A percentile compares a stretch with the other conserved stretches of the same genome.
Conservation (phyloP, 2,113 vertebrate genomes). For the Shinisaurus crocodilurus region DNA sequence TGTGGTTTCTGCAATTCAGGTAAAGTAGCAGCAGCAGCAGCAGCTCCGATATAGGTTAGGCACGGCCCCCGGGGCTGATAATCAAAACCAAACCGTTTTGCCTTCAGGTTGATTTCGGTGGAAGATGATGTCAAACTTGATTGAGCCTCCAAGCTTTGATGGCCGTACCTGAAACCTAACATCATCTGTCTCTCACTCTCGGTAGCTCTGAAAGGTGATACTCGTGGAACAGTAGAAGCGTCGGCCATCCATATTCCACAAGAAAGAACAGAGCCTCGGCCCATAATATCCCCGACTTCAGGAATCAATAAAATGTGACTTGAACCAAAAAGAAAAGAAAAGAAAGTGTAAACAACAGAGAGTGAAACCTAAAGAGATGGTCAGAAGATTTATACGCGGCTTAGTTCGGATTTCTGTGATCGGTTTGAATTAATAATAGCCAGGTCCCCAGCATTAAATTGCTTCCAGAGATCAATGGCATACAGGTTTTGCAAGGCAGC, state of each 20-base stretch:
- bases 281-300: constrained; percentile 46
- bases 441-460: constrained; percentile 62
- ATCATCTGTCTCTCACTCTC: constrained; percentile 70
- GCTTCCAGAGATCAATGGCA: constrained; percentile 68
- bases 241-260: constrained; percentile 17
- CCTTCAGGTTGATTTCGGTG: constrained; percentile 62
- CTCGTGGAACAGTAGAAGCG: constrained; percentile 36
- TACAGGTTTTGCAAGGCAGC: constrained; percentile 51
- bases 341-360: constrained; percentile 59
- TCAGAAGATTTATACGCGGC: constrained; percentile 72
- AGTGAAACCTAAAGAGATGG: constrained; percentile 56
- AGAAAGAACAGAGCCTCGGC: neutral
- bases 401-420: constrained; percentile 76
- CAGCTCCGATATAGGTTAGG: constrained; percentile 63
- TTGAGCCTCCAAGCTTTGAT: constrained; percentile 66
- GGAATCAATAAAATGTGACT: constrained; percentile 64
- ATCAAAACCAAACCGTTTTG: constrained; percentile 79
- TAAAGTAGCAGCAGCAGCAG: constrained; percentile 73
- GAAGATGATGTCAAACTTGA: constrained; percentile 74
- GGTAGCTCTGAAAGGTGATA: constrained; percentile 75
- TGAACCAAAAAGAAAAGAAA: neutral
- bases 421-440: constrained; percentile 76
- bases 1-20: constrained; percentile 76
- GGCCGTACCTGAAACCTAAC: constrained; percentile 67
- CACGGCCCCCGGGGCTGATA: constrained; percentile 62